These are phyloP conservation scores for Enteromius unitaeniatus DNA, from an alignment of 2,797 vertebrate species.

Conservation along the genomic window DNA sequence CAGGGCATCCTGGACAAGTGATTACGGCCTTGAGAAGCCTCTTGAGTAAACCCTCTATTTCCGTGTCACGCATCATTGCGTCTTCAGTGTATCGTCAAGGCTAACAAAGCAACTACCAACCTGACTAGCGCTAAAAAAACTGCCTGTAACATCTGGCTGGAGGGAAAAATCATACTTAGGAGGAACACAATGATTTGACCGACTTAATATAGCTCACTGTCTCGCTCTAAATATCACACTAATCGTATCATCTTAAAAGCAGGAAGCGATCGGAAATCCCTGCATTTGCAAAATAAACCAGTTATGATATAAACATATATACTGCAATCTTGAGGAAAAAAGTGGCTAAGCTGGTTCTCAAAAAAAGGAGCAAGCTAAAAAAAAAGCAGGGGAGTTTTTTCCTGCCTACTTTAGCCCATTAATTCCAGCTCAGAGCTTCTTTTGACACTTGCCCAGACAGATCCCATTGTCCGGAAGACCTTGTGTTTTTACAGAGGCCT, in stretches of 20 bases:
- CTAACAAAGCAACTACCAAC: slow-evolving; percentile 58
- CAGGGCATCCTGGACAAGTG: slow-evolving; percentile 62
- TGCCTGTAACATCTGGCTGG: slow-evolving; percentile 65
- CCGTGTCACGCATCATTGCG: slow-evolving; percentile 66
- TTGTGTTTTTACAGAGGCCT: slow-evolving; percentile 79
- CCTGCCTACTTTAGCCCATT: slow-evolving; percentile 76
- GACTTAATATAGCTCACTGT: slow-evolving; percentile 59
- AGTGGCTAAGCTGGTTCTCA: not conserved
- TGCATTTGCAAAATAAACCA: slow-evolving; percentile 40
- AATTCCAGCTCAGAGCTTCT: slow-evolving; percentile 85
- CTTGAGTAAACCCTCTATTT: slow-evolving; percentile 58
- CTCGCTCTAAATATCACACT: slow-evolving; percentile 41
- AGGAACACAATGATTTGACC: slow-evolving; percentile 57
- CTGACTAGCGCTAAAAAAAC: not conserved
- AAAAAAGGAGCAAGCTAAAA: slow-evolving; percentile 26
- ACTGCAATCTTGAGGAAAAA: slow-evolving; percentile 1
- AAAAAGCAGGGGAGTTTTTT: slow-evolving; percentile 63
- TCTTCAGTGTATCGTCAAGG: slow-evolving; percentile 56
- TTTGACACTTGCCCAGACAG: slow-evolving; percentile 82
- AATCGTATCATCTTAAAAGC: slow-evolving; percentile 53
- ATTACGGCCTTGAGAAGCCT: slow-evolving; percentile 59
- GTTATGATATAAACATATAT: slow-evolving; percentile 4
- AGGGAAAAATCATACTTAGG: slow-evolving; percentile 56
- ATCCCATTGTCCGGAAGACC: slow-evolving; percentile 77
- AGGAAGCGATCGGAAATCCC: not conserved